These are phyloP conservation scores for Clarias laeviceps DNA, from an alignment of 2,797 vertebrate species.

Conservation along the genomic window DNA sequence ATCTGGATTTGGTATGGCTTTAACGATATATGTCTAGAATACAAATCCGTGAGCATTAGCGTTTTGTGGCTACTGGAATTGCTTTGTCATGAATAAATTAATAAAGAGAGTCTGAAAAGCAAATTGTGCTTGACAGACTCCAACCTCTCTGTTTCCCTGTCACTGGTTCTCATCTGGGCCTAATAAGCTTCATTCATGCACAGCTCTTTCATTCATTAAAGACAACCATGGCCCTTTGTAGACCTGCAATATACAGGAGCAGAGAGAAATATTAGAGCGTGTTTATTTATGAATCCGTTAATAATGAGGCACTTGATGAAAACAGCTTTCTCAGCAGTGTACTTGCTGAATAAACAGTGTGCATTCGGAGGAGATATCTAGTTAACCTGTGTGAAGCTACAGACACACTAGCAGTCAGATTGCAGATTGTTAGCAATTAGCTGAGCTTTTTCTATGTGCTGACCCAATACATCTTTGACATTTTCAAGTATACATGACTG, in stretches of 20 bases:
- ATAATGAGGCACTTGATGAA: conserved; percentile 85
- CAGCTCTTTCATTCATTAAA: conserved; percentile 88
- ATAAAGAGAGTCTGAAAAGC: conserved; percentile 70
- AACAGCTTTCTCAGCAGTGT: conserved; percentile 84
- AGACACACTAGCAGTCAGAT: conserved; percentile 81
- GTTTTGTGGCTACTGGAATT: conserved; percentile 73
- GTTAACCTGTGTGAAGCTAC: conserved; percentile 89
- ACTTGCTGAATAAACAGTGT: conserved; percentile 85
- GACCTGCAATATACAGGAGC: conserved; percentile 89
- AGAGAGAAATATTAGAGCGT: conserved; percentile 84
- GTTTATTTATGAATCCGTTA: conserved; percentile 93
- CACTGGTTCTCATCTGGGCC: conserved; percentile 65
- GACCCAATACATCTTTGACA: conserved; percentile 95
- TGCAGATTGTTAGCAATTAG: conserved; percentile 91
- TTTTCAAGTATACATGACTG: conserved; percentile 87
- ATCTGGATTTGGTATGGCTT: conserved; percentile 47
- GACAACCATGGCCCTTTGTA: conserved; percentile 85
- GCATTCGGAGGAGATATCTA: conserved; percentile 79
- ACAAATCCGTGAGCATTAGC: conserved; percentile 71
- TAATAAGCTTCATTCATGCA: conserved; percentile 89
- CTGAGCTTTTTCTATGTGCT: conserved; percentile 81
- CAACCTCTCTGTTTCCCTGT: conserved; percentile 51
- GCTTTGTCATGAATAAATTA: conserved; percentile 75
- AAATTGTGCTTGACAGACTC: conserved; percentile 72
- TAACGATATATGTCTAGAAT: conserved; percentile 68